phyloP scores from a whole-genome alignment of 2,888 invertebrate species.

The Drosophila antonietae region DNA sequence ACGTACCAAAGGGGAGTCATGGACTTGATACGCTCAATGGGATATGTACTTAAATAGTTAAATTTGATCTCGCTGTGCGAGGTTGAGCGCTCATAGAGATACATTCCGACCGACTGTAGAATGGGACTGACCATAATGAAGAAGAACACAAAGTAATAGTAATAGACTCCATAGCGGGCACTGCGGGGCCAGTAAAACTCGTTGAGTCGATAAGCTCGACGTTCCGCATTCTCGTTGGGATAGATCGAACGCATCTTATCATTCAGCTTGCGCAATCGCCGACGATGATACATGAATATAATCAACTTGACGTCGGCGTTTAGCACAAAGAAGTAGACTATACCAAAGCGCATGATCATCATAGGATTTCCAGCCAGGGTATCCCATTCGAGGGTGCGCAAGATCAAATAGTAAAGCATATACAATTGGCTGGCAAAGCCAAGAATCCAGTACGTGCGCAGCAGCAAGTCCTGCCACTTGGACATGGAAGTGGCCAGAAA shows the following conservation, averaged over 20 bases:
- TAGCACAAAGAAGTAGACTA: conserved; percentile 35
- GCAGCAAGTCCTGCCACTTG: background rate
- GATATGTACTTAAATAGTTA: conserved; percentile 24
- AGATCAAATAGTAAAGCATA: conserved; percentile 1
- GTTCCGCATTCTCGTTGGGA: conserved; percentile 12
- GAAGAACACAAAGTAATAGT: background rate
- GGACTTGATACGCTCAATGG: background rate
- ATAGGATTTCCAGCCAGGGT: conserved; percentile 26
- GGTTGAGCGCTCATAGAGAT: conserved; percentile 18
- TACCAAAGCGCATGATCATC: conserved; percentile 41
- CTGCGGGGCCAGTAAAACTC: conserved; percentile 39
- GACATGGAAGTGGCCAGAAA: background rate
- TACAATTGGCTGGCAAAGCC: background rate
- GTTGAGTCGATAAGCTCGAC: conserved; percentile 33
- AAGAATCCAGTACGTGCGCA: background rate
- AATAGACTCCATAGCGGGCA: conserved; percentile 14
- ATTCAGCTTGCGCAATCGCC: conserved; percentile 18
- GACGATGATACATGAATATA: background rate
- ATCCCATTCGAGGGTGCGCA: background rate
- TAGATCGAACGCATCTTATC: conserved; percentile 28
- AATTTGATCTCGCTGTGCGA: conserved; percentile 17
- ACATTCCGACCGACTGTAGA: conserved; percentile 17
- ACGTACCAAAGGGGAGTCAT: conserved; percentile 7
- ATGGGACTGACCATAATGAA: conserved; percentile 29
- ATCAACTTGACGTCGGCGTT: background rate